phyloP scores from a whole-genome alignment of 2,888 invertebrate species.

The Aleiodes alternator region DNA sequence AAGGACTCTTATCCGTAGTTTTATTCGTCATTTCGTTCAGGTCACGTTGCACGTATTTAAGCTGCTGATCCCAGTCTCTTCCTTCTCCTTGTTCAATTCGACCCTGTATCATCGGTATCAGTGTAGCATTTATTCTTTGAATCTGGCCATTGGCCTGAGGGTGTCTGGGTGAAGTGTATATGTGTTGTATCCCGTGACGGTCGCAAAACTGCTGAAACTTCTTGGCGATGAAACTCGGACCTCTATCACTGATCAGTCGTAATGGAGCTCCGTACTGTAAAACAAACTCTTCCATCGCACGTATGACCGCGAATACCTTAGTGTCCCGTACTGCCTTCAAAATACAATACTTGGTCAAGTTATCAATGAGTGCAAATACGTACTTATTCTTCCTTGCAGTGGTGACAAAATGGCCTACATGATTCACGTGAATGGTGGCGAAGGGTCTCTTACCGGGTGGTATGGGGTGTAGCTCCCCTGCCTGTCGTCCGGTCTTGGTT shows the following conservation, averaged over 20 bases:
- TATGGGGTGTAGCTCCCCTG: slow-evolving; percentile 41
- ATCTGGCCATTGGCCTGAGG: slow-evolving; percentile 56
- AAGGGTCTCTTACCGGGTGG: slow-evolving; percentile 32
- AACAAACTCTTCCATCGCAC: too few relatives aligned
- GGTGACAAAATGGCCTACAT: slow-evolving; percentile 40
- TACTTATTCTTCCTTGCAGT: too few relatives aligned
- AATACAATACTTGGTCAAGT: too few relatives aligned
- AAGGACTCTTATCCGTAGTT: slow-evolving; percentile 51
- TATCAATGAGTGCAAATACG: too few relatives aligned
- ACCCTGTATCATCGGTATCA: slow-evolving; percentile 48
- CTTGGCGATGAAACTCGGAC: too few relatives aligned
- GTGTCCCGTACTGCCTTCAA: too few relatives aligned
- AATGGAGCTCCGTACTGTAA: too few relatives aligned
- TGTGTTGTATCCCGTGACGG: too few relatives aligned
- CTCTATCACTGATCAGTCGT: too few relatives aligned
- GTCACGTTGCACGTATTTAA: slow-evolving; percentile 44
- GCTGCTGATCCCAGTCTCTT: slow-evolving; percentile 50
- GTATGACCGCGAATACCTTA: too few relatives aligned
- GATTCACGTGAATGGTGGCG: slow-evolving; percentile 43
- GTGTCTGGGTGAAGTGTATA: slow-evolving; percentile 47
- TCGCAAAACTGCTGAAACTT: too few relatives aligned
- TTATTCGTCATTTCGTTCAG: slow-evolving; percentile 48
- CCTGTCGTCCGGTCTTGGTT: slow-evolving; percentile 13
- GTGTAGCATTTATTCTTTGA: slow-evolving; percentile 49
- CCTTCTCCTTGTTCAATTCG: slow-evolving; percentile 35